phyloP scores from a whole-genome alignment of 2,113 vertebrate genomes.

The Leptodactylus fuscus region DNA sequence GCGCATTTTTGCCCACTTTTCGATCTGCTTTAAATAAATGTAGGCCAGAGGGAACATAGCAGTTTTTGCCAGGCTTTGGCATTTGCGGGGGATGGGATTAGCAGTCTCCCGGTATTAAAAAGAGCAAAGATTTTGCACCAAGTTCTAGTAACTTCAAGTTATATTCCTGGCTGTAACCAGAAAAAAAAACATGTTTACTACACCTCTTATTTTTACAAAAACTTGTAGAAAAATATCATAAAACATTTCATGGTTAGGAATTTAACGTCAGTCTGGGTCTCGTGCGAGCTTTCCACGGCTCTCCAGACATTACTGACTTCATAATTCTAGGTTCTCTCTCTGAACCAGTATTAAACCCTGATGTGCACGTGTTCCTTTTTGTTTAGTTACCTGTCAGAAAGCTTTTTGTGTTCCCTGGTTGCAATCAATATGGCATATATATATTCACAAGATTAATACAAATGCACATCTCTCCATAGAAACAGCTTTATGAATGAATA shows the following conservation, averaged over 20 bases:
- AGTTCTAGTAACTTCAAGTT: not conserved
- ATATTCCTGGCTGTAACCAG: not conserved
- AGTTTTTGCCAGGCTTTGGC: no score
- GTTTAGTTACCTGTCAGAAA: slow-evolving; percentile 21
- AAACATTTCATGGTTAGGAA: not conserved
- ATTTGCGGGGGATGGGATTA: no score
- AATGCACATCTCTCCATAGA: slow-evolving; percentile 11
- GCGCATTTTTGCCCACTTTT: no score
- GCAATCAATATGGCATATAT: slow-evolving; percentile 39
- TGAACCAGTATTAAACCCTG: not conserved
- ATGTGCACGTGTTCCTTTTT: not conserved
- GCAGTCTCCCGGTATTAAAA: no score
- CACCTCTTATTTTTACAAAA: not conserved
- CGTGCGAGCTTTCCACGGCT: not conserved
- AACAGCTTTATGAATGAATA: slow-evolving; percentile 33
- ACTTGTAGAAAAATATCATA: no score
- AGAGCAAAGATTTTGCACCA: not conserved
- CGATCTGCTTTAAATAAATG: no score
- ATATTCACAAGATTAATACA: slow-evolving; percentile 1
- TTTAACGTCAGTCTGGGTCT: not conserved
- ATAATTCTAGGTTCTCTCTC: not conserved
- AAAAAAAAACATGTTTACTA: not conserved
- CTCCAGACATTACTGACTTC: not conserved
- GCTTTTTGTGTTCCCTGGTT: slow-evolving; percentile 19
- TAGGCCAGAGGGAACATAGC: no score